Evolutionary conservation across 2,113 vertebrate species (phyloP), one percentile per base, ranked within the genome.

Genomic region (Notiomystis cincta): DNA sequence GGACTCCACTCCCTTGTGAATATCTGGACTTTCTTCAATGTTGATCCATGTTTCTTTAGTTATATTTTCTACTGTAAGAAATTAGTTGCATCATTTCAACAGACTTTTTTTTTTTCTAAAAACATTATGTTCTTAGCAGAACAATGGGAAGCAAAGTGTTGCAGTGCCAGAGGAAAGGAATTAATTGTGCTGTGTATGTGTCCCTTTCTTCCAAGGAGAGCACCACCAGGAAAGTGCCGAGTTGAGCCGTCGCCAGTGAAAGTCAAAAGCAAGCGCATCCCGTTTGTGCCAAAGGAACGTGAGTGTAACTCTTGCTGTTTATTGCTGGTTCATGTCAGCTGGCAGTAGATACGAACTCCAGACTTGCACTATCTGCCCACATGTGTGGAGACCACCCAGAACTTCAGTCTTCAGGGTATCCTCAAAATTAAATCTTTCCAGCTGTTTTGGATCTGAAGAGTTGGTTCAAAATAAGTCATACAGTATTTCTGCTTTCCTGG

Each of bases 241-340:
- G 98, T 98, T 73, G 98, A 98, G 37, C 98, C 98, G 1, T 84
- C 91, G 10, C 98, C 98, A 76, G 99, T 99, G 87, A 98, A 96
- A 97, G 98, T 99, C 35, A 99, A 97, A 96, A 98, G 99, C 95
- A 98, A 95, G 37, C 97, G 98, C 77, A 95, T 98, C 82, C 96
- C 69, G 1, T 99, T 99, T 89, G 96, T 98, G 94, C 98, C 99
- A 42, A 98, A 98, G 95, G 99, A 99, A 98, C 98, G 99, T 99
- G 97, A 98, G 99, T 98, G 67, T 57, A 91, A 3, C 51, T 25
- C 22, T 20, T 57, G 77, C 58, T 89, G 33, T 58, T 86, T 62
- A 35, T 91, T 93, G 35, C 11, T 53, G 44, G 58, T 84, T 66
- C 71, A 3, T 22, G 40, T 66, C 65, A 51, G 38, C 72, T 87